phyloP scores from a whole-genome alignment of 2,113 vertebrate species.

The Lophius piscatorius region DNA sequence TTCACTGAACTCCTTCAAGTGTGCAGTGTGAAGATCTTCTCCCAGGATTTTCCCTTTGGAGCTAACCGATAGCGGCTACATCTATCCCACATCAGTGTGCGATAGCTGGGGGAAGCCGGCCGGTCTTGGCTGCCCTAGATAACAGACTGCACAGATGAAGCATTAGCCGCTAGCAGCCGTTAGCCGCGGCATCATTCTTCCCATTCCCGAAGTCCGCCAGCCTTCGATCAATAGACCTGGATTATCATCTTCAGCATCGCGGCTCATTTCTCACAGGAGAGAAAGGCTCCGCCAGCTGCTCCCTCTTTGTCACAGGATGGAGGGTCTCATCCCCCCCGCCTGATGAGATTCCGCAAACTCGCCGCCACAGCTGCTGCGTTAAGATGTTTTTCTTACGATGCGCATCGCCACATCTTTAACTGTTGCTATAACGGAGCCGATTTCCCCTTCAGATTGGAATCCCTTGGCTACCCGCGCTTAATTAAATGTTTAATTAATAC shows the following conservation, averaged over 20 bases:
- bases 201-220: conserved; percentile 21
- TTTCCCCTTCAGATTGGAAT: conserved; percentile 38
- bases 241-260: conserved; percentile 61
- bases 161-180: conserved; percentile 40
- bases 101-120: background rate
- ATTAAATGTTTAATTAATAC: conserved; percentile 69
- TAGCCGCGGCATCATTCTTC: conserved; percentile 47
- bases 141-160: conserved; percentile 29
- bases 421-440: too few species aligned
- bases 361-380: conserved; percentile 35
- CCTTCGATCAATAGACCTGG: conserved; percentile 55
- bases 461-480: conserved; percentile 44
- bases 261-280: conserved; percentile 55
- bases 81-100: background rate
- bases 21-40: too few species aligned
- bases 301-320: conserved; percentile 54
- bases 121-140: too few species aligned
- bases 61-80: background rate
- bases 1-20: too few species aligned
- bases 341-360: conserved; percentile 46
- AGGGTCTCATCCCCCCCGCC: conserved; percentile 26
- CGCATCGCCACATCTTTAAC: conserved; percentile 40
- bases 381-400: background rate
- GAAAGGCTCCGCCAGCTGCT: conserved; percentile 47
- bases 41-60: too few species aligned